Percentiles rank a stretch among this genome's conserved stretches.
These are phyloP conservation scores for Lepidochitona cinerea DNA, from an alignment of 2,888 invertebrate species.

Conservation along the genomic window DNA sequence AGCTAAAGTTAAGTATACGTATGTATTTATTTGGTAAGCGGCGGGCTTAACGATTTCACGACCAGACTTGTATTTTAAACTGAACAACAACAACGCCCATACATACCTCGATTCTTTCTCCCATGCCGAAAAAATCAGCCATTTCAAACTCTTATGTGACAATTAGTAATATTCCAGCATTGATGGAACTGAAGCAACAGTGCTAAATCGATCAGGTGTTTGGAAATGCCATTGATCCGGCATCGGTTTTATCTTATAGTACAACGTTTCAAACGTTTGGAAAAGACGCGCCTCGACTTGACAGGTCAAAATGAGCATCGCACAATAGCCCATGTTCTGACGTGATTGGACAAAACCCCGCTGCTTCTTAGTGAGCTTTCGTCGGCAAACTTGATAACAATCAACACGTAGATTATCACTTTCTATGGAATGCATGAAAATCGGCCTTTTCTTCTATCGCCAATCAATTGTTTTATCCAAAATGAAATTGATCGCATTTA, in stretches of 20 bases:
- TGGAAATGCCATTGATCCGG: not conserved
- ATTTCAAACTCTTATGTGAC: not conserved
- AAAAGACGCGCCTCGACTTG: conserved; percentile 13
- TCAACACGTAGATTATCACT: not conserved
- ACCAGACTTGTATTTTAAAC: not conserved
- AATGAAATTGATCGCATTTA: too few species aligned
- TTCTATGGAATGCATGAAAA: too few species aligned
- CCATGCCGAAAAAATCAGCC: conserved; percentile 13
- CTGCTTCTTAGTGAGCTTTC: not conserved
- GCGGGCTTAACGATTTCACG: not conserved
- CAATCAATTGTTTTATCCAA: too few species aligned
- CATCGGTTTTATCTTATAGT: not conserved
- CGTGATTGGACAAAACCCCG: conserved; percentile 7
- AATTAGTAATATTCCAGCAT: not conserved
- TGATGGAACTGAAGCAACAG: not conserved
- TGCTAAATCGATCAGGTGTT: not conserved
- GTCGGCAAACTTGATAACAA: not conserved
- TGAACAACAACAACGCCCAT: not conserved
- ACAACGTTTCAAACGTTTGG: conserved; percentile 1
- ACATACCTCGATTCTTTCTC: conserved; percentile 20
- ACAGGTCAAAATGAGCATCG: not conserved
- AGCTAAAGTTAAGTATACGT: too few species aligned
- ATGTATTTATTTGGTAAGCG: too few species aligned
- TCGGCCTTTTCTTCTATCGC: too few species aligned
- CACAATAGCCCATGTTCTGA: not conserved